Percentiles rank a stretch among this genome's conserved stretches.
These are phyloP conservation scores for Lycia hirtaria DNA, from an alignment of 2,888 invertebrate genomes.

Conservation along the genomic window DNA sequence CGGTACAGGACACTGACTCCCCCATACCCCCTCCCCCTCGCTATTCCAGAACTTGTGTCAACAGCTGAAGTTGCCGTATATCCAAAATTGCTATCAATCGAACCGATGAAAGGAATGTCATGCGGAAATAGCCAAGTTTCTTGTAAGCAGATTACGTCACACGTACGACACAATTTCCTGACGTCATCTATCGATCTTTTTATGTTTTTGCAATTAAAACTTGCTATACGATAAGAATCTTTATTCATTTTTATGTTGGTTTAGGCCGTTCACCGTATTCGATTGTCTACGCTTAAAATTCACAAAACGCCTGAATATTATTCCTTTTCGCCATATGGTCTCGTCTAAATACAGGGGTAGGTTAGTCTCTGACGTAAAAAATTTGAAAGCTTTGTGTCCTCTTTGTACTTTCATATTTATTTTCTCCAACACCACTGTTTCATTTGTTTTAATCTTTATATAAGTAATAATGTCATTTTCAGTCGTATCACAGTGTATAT, in stretches of 20 bases:
- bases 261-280: constrained; percentile 7
- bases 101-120: constrained; percentile 9
- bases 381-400: too few species aligned
- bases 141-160: constrained; percentile 4
- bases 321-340: neutral
- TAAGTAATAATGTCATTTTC: too few species aligned
- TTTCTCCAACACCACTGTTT: too few species aligned
- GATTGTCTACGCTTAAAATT: neutral
- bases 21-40: neutral
- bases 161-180: constrained; percentile 1
- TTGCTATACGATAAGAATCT: too few species aligned
- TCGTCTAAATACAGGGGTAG: neutral
- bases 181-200: too few species aligned
- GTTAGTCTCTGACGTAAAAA: neutral
- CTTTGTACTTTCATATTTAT: too few species aligned
- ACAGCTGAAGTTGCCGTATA: constrained; percentile 16
- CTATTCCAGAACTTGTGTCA: constrained; percentile 7
- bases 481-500: too few species aligned
- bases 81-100: constrained; percentile 1
- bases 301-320: neutral
- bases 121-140: constrained; percentile 15
- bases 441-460: too few species aligned
- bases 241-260: neutral
- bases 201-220: constrained; percentile 27
- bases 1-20: constrained; percentile 7